Evolutionary conservation across 2,888 invertebrate species (phyloP).

Genomic region (Agriopis aurantiaria): DNA sequence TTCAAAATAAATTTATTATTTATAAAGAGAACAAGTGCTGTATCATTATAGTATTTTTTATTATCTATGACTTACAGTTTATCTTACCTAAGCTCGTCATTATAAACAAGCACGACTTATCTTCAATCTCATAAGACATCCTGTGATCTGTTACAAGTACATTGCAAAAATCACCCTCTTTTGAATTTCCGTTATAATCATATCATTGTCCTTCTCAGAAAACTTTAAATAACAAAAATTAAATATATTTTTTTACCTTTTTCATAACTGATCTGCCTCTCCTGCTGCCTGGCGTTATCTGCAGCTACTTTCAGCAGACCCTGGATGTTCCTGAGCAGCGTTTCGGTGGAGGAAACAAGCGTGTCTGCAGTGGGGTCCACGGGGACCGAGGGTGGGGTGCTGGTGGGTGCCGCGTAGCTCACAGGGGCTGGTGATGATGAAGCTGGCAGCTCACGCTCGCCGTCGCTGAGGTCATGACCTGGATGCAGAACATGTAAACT

Average conservation of each 20-base stretch:
- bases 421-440: slow-evolving; percentile 89
- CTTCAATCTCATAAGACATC: slow-evolving; percentile 2
- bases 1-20: slow-evolving; percentile 23
- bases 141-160: slow-evolving; percentile 3
- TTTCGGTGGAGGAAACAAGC: slow-evolving; percentile 95
- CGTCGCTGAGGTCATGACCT: slow-evolving; percentile 91
- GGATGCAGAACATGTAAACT: slow-evolving; percentile 7
- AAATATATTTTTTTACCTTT: slow-evolving; percentile 91
- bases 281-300: slow-evolving; percentile 98
- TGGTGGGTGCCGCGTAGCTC: slow-evolving; percentile 92
- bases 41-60: background rate
- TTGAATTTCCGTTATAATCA: background rate
- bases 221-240: background rate
- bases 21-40: background rate
- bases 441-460: slow-evolving; percentile 89
- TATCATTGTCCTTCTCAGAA: background rate
- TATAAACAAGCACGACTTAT: background rate
- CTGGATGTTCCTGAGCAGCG: slow-evolving; percentile 97
- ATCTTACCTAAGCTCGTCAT: background rate
- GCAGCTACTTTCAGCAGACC: slow-evolving; percentile 98
- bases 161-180: background rate
- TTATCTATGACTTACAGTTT: background rate
- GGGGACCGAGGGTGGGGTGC: slow-evolving; percentile 78
- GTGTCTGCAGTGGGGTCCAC: slow-evolving; percentile 83
- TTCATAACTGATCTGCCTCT: slow-evolving; percentile 97